A percentile compares a stretch with the other conserved stretches of the same genome.
Conservation (phyloP, 37 sponge, comb jelly and placozoan genomes). For the Bolinopsis microptera region DNA sequence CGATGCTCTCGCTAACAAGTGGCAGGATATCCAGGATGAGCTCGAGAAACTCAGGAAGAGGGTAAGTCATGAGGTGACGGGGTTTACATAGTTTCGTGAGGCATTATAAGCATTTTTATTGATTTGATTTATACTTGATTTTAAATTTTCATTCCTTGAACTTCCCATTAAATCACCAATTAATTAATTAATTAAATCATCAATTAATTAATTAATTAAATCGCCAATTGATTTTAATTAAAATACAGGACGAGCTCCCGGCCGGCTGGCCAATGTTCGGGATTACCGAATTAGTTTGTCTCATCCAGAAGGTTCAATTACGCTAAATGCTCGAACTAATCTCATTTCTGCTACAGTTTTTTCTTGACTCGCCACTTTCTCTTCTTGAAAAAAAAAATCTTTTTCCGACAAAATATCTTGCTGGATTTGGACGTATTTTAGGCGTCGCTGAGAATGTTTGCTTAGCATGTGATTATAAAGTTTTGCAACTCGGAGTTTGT, state of each 20-base stretch:
- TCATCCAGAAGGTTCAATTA: not conserved
- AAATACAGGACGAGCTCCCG: not conserved
- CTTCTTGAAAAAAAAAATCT: not conserved
- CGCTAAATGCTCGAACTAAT: not conserved
- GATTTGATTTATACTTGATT: not conserved
- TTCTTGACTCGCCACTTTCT: not conserved
- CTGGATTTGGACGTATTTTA: not conserved
- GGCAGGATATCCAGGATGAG: constrained; percentile 52
- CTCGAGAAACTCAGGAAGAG: constrained; percentile 52
- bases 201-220: no score
- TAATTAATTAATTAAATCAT: no score
- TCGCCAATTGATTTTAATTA: not conserved
- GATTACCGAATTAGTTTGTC: not conserved
- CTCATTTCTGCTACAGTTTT: not conserved
- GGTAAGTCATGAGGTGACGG: not conserved
- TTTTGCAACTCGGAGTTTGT: no score
- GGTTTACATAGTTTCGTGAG: not conserved
- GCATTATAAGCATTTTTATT: not conserved
- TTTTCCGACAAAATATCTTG: not conserved
- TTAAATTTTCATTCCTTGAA: no score
- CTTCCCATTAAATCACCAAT: no score
- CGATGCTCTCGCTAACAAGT: constrained; percentile 23
- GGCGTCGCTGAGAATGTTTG: not conserved
- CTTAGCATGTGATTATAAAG: not conserved
- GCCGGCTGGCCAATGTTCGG: not conserved